Base-by-base conservation (phyloP, 2,888 invertebrate species). In the Hypomecis punctinalis region DNA sequence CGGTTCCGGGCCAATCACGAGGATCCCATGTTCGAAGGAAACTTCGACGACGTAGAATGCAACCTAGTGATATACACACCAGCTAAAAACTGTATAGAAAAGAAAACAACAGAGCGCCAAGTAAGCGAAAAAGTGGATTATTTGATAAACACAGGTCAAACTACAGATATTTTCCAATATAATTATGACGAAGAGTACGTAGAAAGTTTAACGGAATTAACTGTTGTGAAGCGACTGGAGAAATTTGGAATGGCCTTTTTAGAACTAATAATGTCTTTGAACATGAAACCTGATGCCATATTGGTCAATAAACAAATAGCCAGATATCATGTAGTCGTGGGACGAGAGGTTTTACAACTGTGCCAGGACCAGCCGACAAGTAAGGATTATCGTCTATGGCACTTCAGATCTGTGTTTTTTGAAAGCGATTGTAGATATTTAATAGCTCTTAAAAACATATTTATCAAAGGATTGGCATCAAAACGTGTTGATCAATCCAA, bases 31-130 rank as follows among this genome's bases (percentile, higher is more conserved):
- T 82, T 82, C n/a, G 67, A 73, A 35, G 78, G 75, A n/a, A 64
- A 73, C 39, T 77, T 73, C 62, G 67, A 65, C 9, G 66, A 77
- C 35, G 63, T 76, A 7, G 74, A 79, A 9, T 77, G 77, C 59
- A 72, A 74, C 63, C 73, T 80, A 43, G 66, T 83, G 49, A 68
- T 83, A 13, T 82, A 80, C 56, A 82, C 82, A 5, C 76, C 81
- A 3, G 72, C 72, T 5, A 76, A 74, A 47, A 74, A 79, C 54
- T 66, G 56, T 35, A 76, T 82, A 46, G 43, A 65, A 37, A 68
- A 66, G 39, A 77, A 76, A 55, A 57, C 63, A 42, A 61, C 45
- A 42, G 58, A 57, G n/a, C 60, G 45, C 10, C 55, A 67, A 36
- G 42, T 76, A 36, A 73, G 55, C 54, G 23, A 40, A 35, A 77